Base-by-base conservation (phyloP, 2,797 vertebrate genomes). In the Hydrophis major region DNA sequence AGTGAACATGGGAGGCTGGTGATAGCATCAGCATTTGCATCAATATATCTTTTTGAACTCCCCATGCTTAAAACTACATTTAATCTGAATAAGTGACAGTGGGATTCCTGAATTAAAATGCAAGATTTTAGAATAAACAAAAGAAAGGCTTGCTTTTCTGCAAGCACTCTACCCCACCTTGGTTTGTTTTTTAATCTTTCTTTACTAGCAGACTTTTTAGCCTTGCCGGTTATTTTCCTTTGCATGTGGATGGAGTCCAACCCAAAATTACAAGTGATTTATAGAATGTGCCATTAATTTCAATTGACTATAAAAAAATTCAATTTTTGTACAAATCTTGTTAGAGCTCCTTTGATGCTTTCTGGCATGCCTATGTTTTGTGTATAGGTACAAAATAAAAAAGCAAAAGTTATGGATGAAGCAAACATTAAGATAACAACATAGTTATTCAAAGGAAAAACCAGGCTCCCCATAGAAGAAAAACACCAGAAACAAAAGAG, bases 351-450 rank as follows among this genome's bases (percentile, higher is more conserved):
- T 59, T 93, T n/a, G 2, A 59, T 95, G 89, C 92, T 92, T 94
- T 37, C 90, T 96, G 91, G 88, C 93, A 90, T 93, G 96, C 91
- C 91, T 96, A 89, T 95, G 92, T 92, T 96, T 95, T 95, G 94
- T 96, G 92, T 8, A 56, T 53, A 55, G 92, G 63, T 90, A 94
- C 57, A 78, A 93, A 92, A 63, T 37, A 86, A 95, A 95, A 95
- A 83, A 95, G 53, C 8, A 90, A 59, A 93, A 91, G 37, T 14
- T 32, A 89, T 93, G 91, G 93, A 94, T 94, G 94, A 86, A 95
- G 92, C 87, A 95, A 74, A 78, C 83, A 92, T 94, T 96, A 95
- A 50, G 87, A 87, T 95, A 95, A 57, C 2, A 89, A 88, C 27
- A 95, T 88, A 95, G 42, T 47, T 83, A 83, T 83, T 47, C 42